Evolutionary conservation across 1,140 invertebrate genomes (phyloP).

Genomic region (Atta cephalotes): DNA sequence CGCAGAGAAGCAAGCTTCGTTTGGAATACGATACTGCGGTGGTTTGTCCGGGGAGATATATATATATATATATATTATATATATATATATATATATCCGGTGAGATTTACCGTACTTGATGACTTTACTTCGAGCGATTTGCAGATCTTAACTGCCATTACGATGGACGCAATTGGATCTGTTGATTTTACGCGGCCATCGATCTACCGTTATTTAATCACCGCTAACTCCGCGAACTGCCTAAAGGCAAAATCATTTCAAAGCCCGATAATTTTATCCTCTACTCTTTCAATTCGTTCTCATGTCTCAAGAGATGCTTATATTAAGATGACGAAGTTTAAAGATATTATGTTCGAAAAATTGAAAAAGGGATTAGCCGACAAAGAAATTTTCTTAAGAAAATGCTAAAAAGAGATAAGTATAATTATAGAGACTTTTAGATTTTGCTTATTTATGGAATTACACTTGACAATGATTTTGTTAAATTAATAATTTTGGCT

Average conservation of each 20-base stretch:
- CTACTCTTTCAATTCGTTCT: not conserved
- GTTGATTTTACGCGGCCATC: conserved; percentile 34
- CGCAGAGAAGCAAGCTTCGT: conserved; percentile 61
- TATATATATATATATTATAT: no score
- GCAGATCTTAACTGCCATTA: conserved; percentile 56
- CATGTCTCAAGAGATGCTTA: not conserved
- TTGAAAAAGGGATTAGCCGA: not conserved
- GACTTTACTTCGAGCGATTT: conserved; percentile 70
- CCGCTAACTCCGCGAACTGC: conserved; percentile 4
- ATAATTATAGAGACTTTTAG: conserved; percentile 6
- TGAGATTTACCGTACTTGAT: conserved; percentile 76
- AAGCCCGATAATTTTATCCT: conserved; percentile 12
- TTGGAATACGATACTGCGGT: conserved; percentile 64
- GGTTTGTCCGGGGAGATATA: conserved; percentile 37
- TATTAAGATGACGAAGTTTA: conserved; percentile 1
- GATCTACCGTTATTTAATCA: conserved; percentile 47
- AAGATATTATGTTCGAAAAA: conserved; percentile 3
- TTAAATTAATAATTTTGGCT: no score
- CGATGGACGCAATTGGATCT: conserved; percentile 43
- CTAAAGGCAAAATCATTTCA: conserved; percentile 19
- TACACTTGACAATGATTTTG: no score
- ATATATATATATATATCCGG: not conserved
- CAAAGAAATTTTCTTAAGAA: not conserved
- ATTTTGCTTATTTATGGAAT: not conserved
- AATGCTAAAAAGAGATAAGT: not conserved